Percentiles rank a stretch among this genome's conserved stretches.
Conservation (phyloP, 2,888 invertebrate species). For the Autographa gamma region DNA sequence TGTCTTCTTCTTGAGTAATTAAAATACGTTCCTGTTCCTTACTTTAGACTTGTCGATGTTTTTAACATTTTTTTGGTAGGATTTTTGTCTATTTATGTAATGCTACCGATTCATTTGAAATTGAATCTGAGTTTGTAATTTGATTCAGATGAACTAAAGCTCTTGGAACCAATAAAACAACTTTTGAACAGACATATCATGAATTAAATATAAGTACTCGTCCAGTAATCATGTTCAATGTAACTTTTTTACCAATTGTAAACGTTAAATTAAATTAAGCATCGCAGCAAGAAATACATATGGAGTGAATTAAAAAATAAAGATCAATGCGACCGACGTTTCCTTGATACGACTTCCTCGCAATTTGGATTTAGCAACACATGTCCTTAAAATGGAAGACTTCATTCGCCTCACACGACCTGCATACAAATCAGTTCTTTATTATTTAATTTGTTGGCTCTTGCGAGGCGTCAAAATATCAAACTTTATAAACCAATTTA, state of each 20-base stretch:
- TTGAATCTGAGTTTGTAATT: background rate
- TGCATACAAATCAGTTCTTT: slow-evolving; percentile 80
- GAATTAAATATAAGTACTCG: no score
- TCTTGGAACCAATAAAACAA: no score
- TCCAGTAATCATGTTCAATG: background rate
- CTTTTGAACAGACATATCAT: no score
- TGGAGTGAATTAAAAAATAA: slow-evolving; percentile 10
- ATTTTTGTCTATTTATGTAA: no score
- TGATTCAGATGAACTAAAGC: background rate
- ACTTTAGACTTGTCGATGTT: background rate
- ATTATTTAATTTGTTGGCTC: slow-evolving; percentile 83
- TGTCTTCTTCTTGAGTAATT: slow-evolving; percentile 75
- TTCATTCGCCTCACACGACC: slow-evolving; percentile 70
- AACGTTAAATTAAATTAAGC: background rate
- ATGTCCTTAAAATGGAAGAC: slow-evolving; percentile 64
- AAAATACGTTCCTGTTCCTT: slow-evolving; percentile 63
- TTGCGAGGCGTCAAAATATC: slow-evolving; percentile 83
- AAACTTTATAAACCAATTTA: slow-evolving; percentile 64
- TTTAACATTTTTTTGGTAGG: slow-evolving; percentile 11
- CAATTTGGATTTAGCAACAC: slow-evolving; percentile 63
- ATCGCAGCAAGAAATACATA: background rate
- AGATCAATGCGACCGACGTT: slow-evolving; percentile 47
- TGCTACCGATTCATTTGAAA: background rate
- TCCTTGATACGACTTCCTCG: slow-evolving; percentile 55
- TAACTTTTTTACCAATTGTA: background rate